Percentiles rank a stretch among this genome's conserved stretches.
These are phyloP conservation scores for Hemibagrus wyckioides DNA, from an alignment of 2,113 vertebrate species.

Conservation along the genomic window DNA sequence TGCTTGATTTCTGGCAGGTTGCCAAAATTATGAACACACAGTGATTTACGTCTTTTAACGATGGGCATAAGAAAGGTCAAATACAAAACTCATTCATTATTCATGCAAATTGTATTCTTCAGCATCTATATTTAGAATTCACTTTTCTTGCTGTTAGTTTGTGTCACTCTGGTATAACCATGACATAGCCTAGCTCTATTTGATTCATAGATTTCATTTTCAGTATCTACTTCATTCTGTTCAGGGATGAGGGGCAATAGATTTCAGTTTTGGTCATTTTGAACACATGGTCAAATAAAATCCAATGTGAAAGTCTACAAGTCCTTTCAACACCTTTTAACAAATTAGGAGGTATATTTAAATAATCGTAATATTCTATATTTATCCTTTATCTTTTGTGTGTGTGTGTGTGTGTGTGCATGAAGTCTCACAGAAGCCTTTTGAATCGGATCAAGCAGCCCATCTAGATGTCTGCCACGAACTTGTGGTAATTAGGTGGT, in stretches of 20 bases:
- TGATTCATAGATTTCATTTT: neutral
- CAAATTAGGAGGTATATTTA: neutral
- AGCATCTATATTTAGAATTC: neutral
- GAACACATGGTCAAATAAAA: neutral
- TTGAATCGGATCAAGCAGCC: slow-evolving; percentile 57
- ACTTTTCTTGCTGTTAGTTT: neutral
- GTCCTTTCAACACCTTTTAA: no score
- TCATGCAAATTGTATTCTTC: neutral
- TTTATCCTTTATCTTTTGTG: neutral
- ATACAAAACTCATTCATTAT: slow-evolving; percentile 3
- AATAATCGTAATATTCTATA: neutral
- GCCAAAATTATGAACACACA: slow-evolving; percentile 1
- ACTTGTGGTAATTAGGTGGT: slow-evolving; percentile 68
- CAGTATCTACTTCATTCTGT: neutral
- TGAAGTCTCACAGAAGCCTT: slow-evolving; percentile 58
- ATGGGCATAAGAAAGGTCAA: neutral
- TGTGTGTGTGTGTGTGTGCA: slow-evolving; percentile 14
- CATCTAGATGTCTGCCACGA: slow-evolving; percentile 65
- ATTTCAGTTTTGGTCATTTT: neutral
- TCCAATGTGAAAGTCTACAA: neutral
- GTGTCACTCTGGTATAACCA: neutral
- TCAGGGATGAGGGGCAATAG: neutral
- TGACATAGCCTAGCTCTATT: neutral
- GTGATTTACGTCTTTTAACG: neutral
- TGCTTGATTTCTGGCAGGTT: neutral